These are phyloP conservation scores for Cynocephalus volans DNA, from an alignment of 2,113 vertebrate genomes.

Conservation along the genomic window DNA sequence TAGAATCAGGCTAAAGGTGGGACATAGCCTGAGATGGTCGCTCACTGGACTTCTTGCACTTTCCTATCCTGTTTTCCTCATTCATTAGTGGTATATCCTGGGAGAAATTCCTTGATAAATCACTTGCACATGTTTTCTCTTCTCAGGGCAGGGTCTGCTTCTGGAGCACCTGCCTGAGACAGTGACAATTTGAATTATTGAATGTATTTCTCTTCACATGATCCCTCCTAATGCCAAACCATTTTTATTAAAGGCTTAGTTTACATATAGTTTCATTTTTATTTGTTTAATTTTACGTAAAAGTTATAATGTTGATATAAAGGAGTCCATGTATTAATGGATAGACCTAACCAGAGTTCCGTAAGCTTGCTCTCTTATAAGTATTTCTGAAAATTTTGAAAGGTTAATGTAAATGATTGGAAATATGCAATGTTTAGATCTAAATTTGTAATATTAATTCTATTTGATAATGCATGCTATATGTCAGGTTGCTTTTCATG, in stretches of 20 bases:
- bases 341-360: neutral
- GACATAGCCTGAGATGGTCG: neutral
- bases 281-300: neutral
- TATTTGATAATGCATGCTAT: neutral
- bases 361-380: neutral
- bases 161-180: rapidly evolving
- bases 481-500: neutral
- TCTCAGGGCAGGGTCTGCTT: neutral
- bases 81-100: neutral
- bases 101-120: neutral
- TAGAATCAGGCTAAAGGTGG: neutral
- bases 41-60: neutral
- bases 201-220: neutral
- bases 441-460: neutral
- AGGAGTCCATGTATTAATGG: neutral
- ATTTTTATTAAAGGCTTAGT: neutral
- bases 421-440: neutral
- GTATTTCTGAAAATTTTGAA: neutral
- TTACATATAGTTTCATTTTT: neutral
- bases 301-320: neutral
- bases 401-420: neutral
- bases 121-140: neutral
- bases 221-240: neutral
- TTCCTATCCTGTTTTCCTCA: rapidly evolving
- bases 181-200: neutral